A percentile compares a stretch with the other conserved stretches of the same genome.
Evolutionary conservation across 1,140 invertebrate species (phyloP).

Genomic region (Drepana arcuata): DNA sequence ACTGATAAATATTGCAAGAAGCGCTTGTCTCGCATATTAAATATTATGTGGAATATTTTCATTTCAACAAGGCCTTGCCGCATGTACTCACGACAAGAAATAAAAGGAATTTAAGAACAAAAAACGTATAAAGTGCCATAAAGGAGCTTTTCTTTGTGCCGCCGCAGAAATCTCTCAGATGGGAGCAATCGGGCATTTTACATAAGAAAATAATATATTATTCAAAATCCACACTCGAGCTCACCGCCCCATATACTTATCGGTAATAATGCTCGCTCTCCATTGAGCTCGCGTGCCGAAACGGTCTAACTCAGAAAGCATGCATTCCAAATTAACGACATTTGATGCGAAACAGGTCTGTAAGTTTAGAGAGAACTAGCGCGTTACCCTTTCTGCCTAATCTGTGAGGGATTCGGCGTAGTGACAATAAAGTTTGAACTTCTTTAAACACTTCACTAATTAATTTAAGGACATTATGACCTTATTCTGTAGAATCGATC

Average conservation of each 20-base stretch:
- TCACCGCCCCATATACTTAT: constrained; percentile 59
- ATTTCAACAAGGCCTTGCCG: constrained; percentile 14
- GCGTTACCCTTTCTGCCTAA: no score
- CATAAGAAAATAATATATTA: constrained; percentile 71
- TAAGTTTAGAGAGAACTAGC: no score
- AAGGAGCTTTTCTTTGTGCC: constrained; percentile 51
- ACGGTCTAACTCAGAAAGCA: constrained; percentile 11
- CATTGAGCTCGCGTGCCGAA: constrained; percentile 12
- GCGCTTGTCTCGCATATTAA: no score
- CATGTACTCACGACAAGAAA: constrained; percentile 21
- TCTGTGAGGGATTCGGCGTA: no score
- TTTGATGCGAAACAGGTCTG: no score
- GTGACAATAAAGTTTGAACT: no score
- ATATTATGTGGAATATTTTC: no score
- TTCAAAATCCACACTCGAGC: constrained; percentile 60
- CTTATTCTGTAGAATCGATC: no score
- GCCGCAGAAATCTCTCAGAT: constrained; percentile 54
- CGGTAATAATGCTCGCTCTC: constrained; percentile 53
- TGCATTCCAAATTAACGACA: constrained; percentile 2
- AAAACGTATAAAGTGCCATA: constrained; percentile 60
- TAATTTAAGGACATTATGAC: no score
- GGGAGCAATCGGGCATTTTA: constrained; percentile 66
- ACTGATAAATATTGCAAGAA: no score
- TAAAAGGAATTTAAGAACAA: constrained; percentile 56
- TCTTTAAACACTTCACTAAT: no score